Conservation (phyloP, 1,140 invertebrate species). For the Euglossa dilemma region DNA sequence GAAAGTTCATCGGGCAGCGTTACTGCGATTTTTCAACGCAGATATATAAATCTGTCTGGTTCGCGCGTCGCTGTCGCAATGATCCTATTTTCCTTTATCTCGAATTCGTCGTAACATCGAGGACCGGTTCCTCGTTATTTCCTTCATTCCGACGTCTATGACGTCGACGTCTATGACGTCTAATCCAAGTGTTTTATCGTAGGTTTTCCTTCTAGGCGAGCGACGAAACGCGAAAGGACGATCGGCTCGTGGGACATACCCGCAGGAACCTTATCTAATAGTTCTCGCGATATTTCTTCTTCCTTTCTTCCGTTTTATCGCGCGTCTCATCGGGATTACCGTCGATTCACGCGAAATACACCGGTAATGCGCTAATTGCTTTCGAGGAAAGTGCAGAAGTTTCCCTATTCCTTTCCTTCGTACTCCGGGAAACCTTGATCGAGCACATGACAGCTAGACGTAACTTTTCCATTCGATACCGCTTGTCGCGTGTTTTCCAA, state of each 20-base stretch:
- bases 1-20: background rate
- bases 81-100: constrained; percentile 4
- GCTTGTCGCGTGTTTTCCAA: too few species aligned
- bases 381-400: background rate
- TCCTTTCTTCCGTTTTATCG: background rate
- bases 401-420: background rate
- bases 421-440: background rate
- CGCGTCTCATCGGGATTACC: constrained; percentile 43
- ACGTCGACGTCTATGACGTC: background rate
- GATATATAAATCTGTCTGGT: background rate
- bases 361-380: background rate
- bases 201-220: background rate
- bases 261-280: background rate
- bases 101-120: background rate
- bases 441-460: too few species aligned
- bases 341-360: background rate
- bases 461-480: background rate
- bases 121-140: background rate
- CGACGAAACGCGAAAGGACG: background rate
- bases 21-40: background rate
- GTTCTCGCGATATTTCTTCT: background rate
- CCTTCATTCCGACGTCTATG: background rate
- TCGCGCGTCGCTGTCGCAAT: constrained; percentile 5
- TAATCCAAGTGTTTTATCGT: background rate
- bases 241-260: background rate